Conservation (phyloP, 2,888 invertebrate species). For the Andrena chrysosceles region DNA sequence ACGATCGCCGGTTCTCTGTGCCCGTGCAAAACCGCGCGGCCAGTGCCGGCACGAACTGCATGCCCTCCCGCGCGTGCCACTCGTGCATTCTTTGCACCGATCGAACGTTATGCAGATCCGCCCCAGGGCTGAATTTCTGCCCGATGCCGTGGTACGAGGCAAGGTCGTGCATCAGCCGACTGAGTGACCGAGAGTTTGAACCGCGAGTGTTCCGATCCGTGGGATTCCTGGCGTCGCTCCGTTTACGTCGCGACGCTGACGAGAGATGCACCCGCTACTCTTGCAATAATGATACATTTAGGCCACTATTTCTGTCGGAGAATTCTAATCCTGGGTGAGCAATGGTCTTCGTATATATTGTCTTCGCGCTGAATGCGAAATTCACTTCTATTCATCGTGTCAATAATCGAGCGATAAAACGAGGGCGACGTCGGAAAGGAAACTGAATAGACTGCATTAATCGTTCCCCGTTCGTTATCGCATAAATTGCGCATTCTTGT, state of each 20-base stretch:
- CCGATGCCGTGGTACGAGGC: conserved; percentile 41
- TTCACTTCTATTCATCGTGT: conserved; percentile 39
- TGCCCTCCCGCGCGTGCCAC: conserved; percentile 58
- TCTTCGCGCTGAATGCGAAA: conserved; percentile 35
- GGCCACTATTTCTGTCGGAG: background rate
- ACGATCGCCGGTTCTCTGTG: conserved; percentile 44
- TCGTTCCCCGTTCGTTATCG: conserved; percentile 72
- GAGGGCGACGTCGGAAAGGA: conserved; percentile 62
- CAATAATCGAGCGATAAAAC: conserved; percentile 54
- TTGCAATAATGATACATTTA: too few species aligned
- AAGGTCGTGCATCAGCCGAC: conserved; percentile 53
- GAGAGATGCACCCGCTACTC: background rate
- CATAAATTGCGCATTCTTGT: conserved; percentile 73
- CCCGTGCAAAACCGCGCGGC: conserved; percentile 44
- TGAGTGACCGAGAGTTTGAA: conserved; percentile 32
- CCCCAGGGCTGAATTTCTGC: conserved; percentile 54
- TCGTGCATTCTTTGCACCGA: conserved; percentile 58
- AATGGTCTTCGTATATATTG: background rate
- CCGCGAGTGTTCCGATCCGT: background rate
- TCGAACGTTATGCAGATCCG: conserved; percentile 58
- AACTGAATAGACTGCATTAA: conserved; percentile 66
- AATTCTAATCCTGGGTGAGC: background rate
- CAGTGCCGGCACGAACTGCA: conserved; percentile 49
- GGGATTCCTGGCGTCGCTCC: conserved; percentile 5
- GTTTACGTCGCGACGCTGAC: background rate